Evolutionary conservation across 64 coral and sea anemone genomes (phyloP).

Genomic region (Montipora cactus): DNA sequence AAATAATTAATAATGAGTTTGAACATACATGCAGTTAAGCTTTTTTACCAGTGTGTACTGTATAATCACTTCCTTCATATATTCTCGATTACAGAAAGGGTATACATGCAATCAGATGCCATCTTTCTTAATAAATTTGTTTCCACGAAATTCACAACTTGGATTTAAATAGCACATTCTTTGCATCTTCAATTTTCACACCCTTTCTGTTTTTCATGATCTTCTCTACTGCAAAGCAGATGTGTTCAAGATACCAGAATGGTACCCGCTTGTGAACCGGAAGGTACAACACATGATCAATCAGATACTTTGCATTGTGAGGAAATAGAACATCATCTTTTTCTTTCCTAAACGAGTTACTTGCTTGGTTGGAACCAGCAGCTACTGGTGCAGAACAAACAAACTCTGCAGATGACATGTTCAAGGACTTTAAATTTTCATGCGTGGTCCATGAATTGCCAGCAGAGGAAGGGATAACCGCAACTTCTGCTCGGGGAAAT

Average conservation of each 20-base stretch:
- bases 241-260: constrained; percentile 57
- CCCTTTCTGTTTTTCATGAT: constrained; percentile 65
- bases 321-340: constrained; percentile 70
- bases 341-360: background rate
- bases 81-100: too few relatives aligned
- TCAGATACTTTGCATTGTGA: constrained; percentile 74
- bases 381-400: background rate
- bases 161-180: constrained; percentile 21
- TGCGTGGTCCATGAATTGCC: background rate
- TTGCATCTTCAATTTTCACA: constrained; percentile 45
- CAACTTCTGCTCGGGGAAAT: constrained; percentile 9
- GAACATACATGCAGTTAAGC: too few relatives aligned
- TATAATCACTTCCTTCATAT: too few relatives aligned
- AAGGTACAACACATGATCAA: constrained; percentile 72
- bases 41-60: too few relatives aligned
- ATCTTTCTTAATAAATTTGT: background rate
- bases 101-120: background rate
- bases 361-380: background rate
- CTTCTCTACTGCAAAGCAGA: constrained; percentile 70
- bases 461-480: background rate
- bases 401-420: background rate
- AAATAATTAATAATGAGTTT: too few relatives aligned
- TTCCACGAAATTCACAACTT: constrained; percentile 7
- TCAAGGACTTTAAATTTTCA: background rate
- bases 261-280: constrained; percentile 72